These are phyloP conservation scores for Luffia ferchaultella DNA, from an alignment of 2,888 invertebrate species.

Conservation along the genomic window DNA sequence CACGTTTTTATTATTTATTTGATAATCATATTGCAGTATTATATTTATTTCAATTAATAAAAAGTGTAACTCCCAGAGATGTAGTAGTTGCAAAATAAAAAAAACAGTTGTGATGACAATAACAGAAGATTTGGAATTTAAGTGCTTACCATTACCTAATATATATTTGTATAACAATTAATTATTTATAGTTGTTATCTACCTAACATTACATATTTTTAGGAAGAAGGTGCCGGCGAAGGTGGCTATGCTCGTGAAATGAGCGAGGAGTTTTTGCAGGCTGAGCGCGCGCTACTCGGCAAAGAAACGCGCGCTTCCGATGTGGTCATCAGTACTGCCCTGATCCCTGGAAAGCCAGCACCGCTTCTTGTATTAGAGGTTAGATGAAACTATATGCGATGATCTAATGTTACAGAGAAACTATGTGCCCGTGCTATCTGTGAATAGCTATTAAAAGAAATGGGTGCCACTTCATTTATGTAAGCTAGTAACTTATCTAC, in stretches of 20 bases:
- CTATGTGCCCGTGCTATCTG: too few species aligned
- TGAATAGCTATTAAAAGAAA: too few species aligned
- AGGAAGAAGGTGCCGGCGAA: conserved; percentile 75
- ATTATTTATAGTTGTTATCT: too few species aligned
- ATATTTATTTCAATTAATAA: too few species aligned
- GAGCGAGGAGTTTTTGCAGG: conserved; percentile 85
- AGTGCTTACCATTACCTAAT: too few species aligned
- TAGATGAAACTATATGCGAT: conserved; percentile 9
- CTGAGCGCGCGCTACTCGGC: conserved; percentile 87
- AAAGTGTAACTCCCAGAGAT: too few species aligned
- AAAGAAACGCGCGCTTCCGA: conserved; percentile 87
- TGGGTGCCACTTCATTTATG: too few species aligned
- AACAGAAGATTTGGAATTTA: too few species aligned
- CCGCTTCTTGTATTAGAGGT: conserved; percentile 83
- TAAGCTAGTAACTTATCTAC: too few species aligned
- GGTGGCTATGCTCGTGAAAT: conserved; percentile 84
- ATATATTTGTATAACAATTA: neutral
- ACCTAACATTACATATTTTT: conserved; percentile 1
- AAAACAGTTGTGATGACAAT: too few species aligned
- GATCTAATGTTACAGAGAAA: neutral
- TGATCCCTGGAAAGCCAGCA: conserved; percentile 88
- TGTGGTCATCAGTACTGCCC: conserved; percentile 87
- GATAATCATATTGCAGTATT: too few species aligned
- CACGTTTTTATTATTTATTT: neutral
- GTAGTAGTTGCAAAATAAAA: too few species aligned